Evolutionary conservation across 2,113 vertebrate genomes (phyloP).

Genomic region (Harpagus bidentatus): DNA sequence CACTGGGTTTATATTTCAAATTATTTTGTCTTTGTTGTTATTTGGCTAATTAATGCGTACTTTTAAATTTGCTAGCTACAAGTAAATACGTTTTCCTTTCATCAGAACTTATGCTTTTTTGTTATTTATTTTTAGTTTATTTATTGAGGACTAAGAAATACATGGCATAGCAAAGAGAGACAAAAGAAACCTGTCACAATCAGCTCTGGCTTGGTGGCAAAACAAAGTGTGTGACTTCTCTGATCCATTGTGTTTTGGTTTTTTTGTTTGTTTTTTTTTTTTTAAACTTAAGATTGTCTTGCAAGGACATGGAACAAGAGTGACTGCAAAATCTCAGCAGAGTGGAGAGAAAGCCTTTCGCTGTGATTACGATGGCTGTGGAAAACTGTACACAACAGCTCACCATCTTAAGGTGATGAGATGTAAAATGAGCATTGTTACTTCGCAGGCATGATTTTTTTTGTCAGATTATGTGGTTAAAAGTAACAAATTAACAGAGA

Average conservation of each 20-base stretch:
- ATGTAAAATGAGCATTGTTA: not conserved
- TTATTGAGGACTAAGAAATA: not conserved
- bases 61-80: not conserved
- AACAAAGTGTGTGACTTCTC: not conserved
- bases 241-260: not conserved
- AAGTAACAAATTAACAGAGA: not conserved
- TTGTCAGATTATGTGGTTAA: not conserved
- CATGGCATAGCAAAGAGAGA: not conserved
- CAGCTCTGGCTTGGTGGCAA: not conserved
- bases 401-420: slow-evolving; percentile 91
- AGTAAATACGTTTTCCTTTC: not conserved
- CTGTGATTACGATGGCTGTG: slow-evolving; percentile 96
- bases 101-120: not conserved
- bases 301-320: slow-evolving; percentile 86
- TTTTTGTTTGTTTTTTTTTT: not conserved
- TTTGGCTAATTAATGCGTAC: not conserved
- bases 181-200: not conserved
- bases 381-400: slow-evolving; percentile 96
- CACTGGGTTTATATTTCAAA: not conserved
- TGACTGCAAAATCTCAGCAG: slow-evolving; percentile 81
- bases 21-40: not conserved
- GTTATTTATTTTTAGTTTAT: not conserved
- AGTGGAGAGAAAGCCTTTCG: slow-evolving; percentile 95
- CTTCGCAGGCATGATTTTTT: not conserved
- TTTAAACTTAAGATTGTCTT: slow-evolving; percentile 87